Base-by-base conservation (phyloP, 2,113 vertebrate species). In the Accipiter virgatus region DNA sequence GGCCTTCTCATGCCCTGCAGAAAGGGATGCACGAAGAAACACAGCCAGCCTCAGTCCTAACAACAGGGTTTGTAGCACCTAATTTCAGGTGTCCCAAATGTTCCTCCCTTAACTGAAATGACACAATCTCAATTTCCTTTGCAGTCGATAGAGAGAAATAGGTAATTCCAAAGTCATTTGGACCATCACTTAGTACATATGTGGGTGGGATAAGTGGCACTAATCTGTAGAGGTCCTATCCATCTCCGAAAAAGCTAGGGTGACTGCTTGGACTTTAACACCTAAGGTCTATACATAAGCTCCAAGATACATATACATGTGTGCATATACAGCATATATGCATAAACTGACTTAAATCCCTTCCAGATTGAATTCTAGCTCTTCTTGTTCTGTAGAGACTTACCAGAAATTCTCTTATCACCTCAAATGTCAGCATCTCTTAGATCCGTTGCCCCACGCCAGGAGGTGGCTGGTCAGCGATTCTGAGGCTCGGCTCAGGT, bases 201-300 rank as follows among this genome's bases (percentile, higher is more conserved):
- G 45, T 75, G 8, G 7, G 45, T 75, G 8, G 5, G 5, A 59
- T 62, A 9, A 91, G 12, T 16, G 72, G 6, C 10, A 2, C 66
- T 81, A 70, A 55, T 45, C 19, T 81, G 63, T 81, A 50, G 26
- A 91, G 65, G 16, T 71, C 38, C 43, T 42, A 21, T 18, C 11
- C 10, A 9, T 22, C 14, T 67, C 42, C 53, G 12, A 36, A 45
- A 91, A 83, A 40, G 2, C 26, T 25, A 38, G 21, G 8, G 2
- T 63, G 48, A 43, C 29, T 83, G 47, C 25, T 75, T 58, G 63
- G 19, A 25, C 31, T 83, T 82, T 16, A 82, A 55, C 29, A 23
- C 21, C 5, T 58, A 29, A 26, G 10, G 11, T 50, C 9, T 8
- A 32, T 6, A 32, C 1, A 1, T 68, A n/a, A 75, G 1, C 15